Evolutionary conservation across 1,140 invertebrate species (phyloP).

Genomic region (Drosophila parabipectinata): DNA sequence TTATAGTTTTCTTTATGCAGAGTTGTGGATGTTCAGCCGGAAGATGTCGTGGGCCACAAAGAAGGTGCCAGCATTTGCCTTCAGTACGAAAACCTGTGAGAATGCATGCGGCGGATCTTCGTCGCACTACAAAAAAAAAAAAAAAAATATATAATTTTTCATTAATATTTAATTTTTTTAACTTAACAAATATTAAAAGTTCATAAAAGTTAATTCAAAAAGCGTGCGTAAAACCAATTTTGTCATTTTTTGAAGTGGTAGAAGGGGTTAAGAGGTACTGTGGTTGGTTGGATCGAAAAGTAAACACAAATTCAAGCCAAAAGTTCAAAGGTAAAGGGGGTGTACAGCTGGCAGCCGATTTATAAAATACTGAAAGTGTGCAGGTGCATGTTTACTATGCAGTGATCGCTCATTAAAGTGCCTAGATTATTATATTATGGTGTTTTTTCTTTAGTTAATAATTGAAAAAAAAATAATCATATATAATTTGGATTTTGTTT

Average conservation of each 20-base stretch:
- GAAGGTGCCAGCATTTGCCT: conserved; percentile 92
- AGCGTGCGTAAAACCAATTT: conserved; percentile 35
- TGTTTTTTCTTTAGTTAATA: neutral
- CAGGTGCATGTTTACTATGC: conserved; percentile 5
- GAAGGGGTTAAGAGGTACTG: neutral
- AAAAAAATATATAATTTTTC: conserved; percentile 10
- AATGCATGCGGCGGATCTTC: conserved; percentile 96
- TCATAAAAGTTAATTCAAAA: conserved; percentile 17
- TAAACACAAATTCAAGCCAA: conserved; percentile 9
- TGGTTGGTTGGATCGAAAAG: neutral
- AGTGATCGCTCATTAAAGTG: conserved; percentile 1
- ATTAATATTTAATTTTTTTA: neutral
- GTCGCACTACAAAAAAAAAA: conserved; percentile 90
- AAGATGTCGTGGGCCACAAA: conserved; percentile 97
- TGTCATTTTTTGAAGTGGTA: too few relatives aligned
- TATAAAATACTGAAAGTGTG: neutral
- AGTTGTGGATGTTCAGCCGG: conserved; percentile 94
- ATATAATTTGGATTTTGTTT: neutral
- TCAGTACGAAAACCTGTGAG: conserved; percentile 95
- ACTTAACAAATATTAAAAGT: too few relatives aligned
- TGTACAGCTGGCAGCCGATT: conserved; percentile 9
- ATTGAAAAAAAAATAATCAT: too few relatives aligned
- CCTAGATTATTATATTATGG: neutral
- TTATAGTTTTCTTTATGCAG: conserved; percentile 85
- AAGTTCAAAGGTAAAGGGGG: neutral